phyloP scores from a whole-genome alignment of 2,888 invertebrate genomes.

The Pyrochroa serraticornis region DNA sequence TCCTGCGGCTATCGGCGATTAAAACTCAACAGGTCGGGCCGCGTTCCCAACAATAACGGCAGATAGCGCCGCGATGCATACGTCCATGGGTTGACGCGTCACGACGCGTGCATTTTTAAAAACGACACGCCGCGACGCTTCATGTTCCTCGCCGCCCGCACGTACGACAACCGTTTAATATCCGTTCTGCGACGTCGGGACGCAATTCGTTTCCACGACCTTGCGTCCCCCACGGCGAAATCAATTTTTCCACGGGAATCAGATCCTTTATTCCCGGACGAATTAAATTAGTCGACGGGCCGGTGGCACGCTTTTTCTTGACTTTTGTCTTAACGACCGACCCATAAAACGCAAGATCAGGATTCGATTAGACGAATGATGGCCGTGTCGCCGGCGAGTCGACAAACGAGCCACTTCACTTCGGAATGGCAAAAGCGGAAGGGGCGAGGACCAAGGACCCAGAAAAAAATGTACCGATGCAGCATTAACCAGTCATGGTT shows the following conservation, averaged over 20 bases:
- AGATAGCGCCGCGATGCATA: too few species aligned
- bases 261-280: slow-evolving; percentile 20
- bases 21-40: slow-evolving; percentile 19
- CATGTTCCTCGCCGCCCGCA: too few species aligned
- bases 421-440: too few species aligned
- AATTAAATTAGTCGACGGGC: slow-evolving; percentile 21
- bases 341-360: slow-evolving; percentile 19
- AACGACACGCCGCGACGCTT: too few species aligned
- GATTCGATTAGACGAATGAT: slow-evolving; percentile 14
- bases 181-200: slow-evolving; percentile 14
- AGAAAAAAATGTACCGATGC: too few species aligned
- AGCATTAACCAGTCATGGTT: too few species aligned
- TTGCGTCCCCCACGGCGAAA: slow-evolving; percentile 21
- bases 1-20: slow-evolving; percentile 9
- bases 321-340: slow-evolving; percentile 22
- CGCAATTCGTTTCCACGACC: slow-evolving; percentile 17
- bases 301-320: slow-evolving; percentile 19
- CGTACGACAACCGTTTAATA: slow-evolving; percentile 18
- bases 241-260: slow-evolving; percentile 27
- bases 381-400: slow-evolving; percentile 1
- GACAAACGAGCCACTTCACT: too few species aligned
- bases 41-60: neutral
- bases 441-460: too few species aligned
- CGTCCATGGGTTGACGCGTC: too few species aligned
- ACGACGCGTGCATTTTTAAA: too few species aligned